These are phyloP conservation scores for Tribolium madens DNA, from an alignment of 1,140 invertebrate species.

Conservation along the genomic window DNA sequence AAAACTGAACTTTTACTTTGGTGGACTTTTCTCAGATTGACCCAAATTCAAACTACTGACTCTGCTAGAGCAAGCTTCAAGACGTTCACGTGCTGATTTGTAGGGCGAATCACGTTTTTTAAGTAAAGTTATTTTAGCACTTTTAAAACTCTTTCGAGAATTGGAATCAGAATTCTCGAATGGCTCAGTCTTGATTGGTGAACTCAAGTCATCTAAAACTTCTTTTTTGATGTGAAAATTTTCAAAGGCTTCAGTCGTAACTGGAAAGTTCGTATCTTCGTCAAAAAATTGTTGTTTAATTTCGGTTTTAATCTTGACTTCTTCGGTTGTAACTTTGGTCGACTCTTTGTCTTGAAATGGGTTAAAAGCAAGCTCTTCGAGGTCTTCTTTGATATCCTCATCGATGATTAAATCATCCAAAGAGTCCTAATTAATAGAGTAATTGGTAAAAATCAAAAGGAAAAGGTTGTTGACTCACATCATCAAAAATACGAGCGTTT, in stretches of 20 bases:
- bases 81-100: background rate
- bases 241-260: slow-evolving; percentile 26
- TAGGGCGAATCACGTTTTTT: slow-evolving; percentile 36
- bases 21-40: background rate
- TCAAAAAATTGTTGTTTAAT: slow-evolving; percentile 43
- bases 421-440: slow-evolving; percentile 44
- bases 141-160: slow-evolving; percentile 44
- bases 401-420: slow-evolving; percentile 16
- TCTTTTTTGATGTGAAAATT: slow-evolving; percentile 44
- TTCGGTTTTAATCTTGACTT: slow-evolving; percentile 36
- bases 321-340: slow-evolving; percentile 11
- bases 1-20: slow-evolving; percentile 1
- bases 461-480: slow-evolving; percentile 54
- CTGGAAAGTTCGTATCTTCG: slow-evolving; percentile 41
- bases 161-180: slow-evolving; percentile 40
- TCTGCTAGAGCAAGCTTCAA: slow-evolving; percentile 3
- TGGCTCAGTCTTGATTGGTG: slow-evolving; percentile 33
- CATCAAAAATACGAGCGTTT: slow-evolving; percentile 63
- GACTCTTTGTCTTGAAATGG: background rate
- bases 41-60: slow-evolving; percentile 1
- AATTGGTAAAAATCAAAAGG: slow-evolving; percentile 13
- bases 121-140: slow-evolving; percentile 52
- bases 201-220: background rate
- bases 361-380: background rate
- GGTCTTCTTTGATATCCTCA: slow-evolving; percentile 38